These are phyloP conservation scores for Phaenicophaeus curvirostris DNA, from an alignment of 2,797 vertebrate genomes.

Conservation along the genomic window DNA sequence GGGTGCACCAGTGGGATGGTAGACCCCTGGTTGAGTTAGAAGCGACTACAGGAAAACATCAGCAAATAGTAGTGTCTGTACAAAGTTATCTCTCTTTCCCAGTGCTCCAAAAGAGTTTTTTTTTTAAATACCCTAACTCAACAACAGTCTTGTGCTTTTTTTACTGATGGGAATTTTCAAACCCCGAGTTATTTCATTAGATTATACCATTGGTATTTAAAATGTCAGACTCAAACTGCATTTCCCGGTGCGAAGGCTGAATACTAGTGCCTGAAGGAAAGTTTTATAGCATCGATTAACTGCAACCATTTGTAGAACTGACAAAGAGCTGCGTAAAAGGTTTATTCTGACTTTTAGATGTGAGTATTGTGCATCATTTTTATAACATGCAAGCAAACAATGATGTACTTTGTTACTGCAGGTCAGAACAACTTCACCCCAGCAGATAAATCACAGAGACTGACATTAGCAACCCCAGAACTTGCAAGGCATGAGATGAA, in stretches of 20 bases:
- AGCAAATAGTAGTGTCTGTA: neutral
- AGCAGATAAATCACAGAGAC: conserved; percentile 53
- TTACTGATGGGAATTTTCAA: conserved; percentile 28
- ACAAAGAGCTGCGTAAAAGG: conserved; percentile 45
- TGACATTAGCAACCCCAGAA: conserved; percentile 26
- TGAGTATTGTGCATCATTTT: conserved; percentile 69
- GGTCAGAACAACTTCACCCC: conserved; percentile 57
- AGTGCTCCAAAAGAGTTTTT: neutral
- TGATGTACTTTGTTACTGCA: conserved; percentile 59
- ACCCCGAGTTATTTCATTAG: conserved; percentile 33
- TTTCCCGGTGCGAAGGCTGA: conserved; percentile 46
- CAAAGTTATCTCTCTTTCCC: neutral
- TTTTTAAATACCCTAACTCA: neutral
- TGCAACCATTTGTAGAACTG: conserved; percentile 62
- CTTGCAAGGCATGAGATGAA: neutral
- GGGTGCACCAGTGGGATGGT: neutral
- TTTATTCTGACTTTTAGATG: conserved; percentile 67
- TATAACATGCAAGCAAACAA: conserved; percentile 61
- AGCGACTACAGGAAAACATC: neutral
- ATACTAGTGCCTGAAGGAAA: conserved; percentile 54
- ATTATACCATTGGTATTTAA: conserved; percentile 45
- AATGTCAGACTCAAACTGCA: conserved; percentile 45
- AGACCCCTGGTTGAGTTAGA: neutral
- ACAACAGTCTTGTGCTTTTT: conserved; percentile 11
- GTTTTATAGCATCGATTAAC: conserved; percentile 70